phyloP scores from a whole-genome alignment of 2,797 vertebrate species.

The Ctenopoma multispine region DNA sequence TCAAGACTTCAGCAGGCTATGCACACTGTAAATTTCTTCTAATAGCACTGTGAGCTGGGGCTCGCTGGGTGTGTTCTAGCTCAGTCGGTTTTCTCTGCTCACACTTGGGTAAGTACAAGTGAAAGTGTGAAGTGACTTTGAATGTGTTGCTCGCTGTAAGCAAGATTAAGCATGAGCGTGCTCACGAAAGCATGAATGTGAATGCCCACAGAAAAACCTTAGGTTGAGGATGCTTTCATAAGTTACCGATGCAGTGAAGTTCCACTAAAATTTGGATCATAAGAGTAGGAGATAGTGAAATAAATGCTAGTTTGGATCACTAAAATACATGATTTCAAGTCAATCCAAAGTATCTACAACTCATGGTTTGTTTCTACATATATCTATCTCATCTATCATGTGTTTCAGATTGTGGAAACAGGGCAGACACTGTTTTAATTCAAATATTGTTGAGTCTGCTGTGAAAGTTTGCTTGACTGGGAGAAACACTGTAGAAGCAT shows the following conservation, averaged over 20 bases:
- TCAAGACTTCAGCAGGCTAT: conserved; percentile 14
- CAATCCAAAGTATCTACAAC: conserved; percentile 1
- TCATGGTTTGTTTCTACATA: neutral
- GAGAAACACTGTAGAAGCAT: neutral
- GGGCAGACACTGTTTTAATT: neutral
- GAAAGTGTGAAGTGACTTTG: conserved; percentile 1
- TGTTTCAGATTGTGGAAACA: neutral
- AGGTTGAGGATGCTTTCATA: neutral
- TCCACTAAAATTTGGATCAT: neutral
- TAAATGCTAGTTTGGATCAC: conserved; percentile 1
- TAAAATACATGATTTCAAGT: conserved; percentile 22
- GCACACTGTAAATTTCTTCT: conserved; percentile 39
- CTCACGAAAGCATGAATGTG: conserved; percentile 9
- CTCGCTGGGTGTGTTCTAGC: conserved; percentile 10
- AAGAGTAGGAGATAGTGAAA: conserved; percentile 1
- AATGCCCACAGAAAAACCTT: neutral
- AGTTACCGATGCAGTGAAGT: neutral
- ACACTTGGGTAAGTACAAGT: conserved; percentile 21
- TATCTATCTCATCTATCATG: too few species aligned
- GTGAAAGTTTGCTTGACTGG: too few species aligned
- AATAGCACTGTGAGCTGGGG: conserved; percentile 31
- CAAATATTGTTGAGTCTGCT: neutral
- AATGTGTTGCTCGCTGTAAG: conserved; percentile 2
- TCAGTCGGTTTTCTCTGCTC: conserved; percentile 22
- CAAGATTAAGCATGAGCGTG: conserved; percentile 1